A percentile compares a stretch with the other conserved stretches of the same genome.
These are phyloP conservation scores for Trichopoda pennipes DNA, from an alignment of 2,888 invertebrate species.

Conservation along the genomic window DNA sequence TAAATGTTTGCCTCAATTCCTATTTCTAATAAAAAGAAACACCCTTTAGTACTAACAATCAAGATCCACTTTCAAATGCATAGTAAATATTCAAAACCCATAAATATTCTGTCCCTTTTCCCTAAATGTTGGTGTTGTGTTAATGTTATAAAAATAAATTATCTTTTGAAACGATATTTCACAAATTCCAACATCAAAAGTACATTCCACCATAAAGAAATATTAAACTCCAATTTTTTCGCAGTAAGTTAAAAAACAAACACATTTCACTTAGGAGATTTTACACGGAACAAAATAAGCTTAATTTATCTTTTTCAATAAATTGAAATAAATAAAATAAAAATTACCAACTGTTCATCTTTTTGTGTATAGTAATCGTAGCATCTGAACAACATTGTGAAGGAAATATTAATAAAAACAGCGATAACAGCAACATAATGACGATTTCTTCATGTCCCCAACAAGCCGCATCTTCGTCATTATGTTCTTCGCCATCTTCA, in stretches of 20 bases:
- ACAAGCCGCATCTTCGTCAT: constrained; percentile 49
- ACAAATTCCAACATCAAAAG: constrained; percentile 44
- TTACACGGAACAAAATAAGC: neutral
- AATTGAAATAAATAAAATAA: neutral
- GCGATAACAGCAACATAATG: constrained; percentile 39
- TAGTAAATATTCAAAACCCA: constrained; percentile 16
- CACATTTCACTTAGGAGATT: neutral
- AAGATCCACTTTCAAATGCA: neutral
- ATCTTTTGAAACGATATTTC: neutral
- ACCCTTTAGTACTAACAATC: neutral
- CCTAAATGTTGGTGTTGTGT: constrained; percentile 46
- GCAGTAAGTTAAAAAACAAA: constrained; percentile 48
- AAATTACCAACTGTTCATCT: neutral
- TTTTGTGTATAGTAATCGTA: constrained; percentile 61
- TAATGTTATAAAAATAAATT: neutral
- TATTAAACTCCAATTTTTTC: constrained; percentile 3
- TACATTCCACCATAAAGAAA: neutral
- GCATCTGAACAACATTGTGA: constrained; percentile 71
- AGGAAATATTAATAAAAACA: constrained; percentile 64
- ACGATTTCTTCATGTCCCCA: constrained; percentile 36
- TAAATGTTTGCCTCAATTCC: neutral
- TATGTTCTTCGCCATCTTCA: constrained; percentile 69
- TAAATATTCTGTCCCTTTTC: neutral
- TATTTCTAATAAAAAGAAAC: neutral
- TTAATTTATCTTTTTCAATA: neutral